Evolutionary conservation across 2,888 invertebrate species (phyloP), one percentile per base, ranked within the genome.

Genomic region (Drosophila eohydei): DNA sequence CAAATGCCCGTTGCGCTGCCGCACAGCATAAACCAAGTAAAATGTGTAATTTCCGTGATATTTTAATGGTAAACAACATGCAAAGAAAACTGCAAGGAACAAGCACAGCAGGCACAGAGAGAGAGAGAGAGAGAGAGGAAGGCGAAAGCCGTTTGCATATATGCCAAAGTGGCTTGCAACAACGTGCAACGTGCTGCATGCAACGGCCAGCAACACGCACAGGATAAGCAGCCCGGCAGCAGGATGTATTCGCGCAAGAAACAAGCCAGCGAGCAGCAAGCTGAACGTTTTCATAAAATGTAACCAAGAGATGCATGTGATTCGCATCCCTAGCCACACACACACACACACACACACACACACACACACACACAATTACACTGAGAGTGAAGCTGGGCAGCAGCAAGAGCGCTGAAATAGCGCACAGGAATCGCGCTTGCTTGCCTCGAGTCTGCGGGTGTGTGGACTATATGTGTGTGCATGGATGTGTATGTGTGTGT

Each of bases 11-110:
- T 57, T 74, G 65, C 46, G 40, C 38, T 59, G 51, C 64, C 55
- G 80, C 77, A 76, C 75, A 71, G 83, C 90, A 85, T 83, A 89
- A 88, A 88, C 86, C 80, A 74, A 90, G 86, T 83, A 88, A 87
- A 87, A 90, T 90, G 89, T 87, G 86, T 90, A 87, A 90, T 87
- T 87, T 87, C 86, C 90, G 86, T 90, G 86, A 87, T 87, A 87
- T 87, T 87, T 87, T 87, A 87, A 87, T 87, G 84, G 86, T 86
- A 87, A 87, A 87, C 89, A 87, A 76, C 84, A 74, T 71, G 73
- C 61, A 52, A 78, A 75, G 87, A 83, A 77, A 65, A 68, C 63
- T 52, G 83, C 74, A 78, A 86, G 78, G 50, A 75, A 57, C 74
- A 81, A 68, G 72, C 68, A 74, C 43, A 56, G 61, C 69, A 14